These are phyloP conservation scores for Lamellibrachia luymesi DNA, from an alignment of 1,140 invertebrate genomes.

Conservation along the genomic window DNA sequence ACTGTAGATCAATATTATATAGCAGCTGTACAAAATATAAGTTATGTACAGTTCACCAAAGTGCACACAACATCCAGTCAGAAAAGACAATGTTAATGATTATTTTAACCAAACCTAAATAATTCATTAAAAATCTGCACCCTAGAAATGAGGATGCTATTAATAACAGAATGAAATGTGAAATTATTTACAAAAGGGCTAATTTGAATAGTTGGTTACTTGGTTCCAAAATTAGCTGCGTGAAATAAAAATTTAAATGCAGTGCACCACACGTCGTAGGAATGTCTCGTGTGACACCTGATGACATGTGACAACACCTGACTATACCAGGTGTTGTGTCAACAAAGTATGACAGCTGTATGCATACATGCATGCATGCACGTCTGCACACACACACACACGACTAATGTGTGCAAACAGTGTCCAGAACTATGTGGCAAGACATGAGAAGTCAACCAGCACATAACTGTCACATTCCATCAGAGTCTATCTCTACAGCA, in stretches of 20 bases:
- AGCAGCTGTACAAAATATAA: too few relatives aligned
- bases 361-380: too few relatives aligned
- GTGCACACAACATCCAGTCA: background rate
- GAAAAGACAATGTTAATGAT: background rate
- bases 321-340: background rate
- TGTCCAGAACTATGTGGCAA: too few relatives aligned
- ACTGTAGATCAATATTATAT: background rate
- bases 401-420: too few relatives aligned
- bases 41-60: background rate
- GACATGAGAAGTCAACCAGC: too few relatives aligned
- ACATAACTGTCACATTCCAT: too few relatives aligned
- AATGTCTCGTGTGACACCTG: background rate
- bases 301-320: background rate
- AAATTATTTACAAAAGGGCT: background rate
- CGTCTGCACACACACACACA: too few relatives aligned
- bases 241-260: background rate
- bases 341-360: background rate
- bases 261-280: background rate
- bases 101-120: background rate
- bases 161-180: background rate
- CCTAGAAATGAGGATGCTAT: background rate
- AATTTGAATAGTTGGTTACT: background rate
- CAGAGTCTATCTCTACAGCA: too few relatives aligned
- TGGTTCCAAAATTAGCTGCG: too few relatives aligned
- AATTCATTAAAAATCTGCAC: background rate